phyloP scores from a whole-genome alignment of 2,113 vertebrate genomes.

The Nycticebus coucang region DNA sequence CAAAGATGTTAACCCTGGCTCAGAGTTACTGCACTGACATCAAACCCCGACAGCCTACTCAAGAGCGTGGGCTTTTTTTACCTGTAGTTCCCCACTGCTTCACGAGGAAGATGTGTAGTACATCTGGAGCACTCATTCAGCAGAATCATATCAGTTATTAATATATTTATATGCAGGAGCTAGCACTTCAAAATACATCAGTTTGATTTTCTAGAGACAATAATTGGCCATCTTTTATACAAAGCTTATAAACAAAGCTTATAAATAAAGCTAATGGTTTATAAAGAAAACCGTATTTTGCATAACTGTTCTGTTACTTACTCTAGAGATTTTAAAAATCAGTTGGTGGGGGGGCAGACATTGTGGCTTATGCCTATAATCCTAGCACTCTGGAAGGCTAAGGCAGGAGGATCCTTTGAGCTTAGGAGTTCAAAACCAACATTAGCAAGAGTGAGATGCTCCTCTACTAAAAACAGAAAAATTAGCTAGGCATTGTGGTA shows the following conservation, averaged over 20 bases:
- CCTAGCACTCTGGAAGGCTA: too few relatives aligned
- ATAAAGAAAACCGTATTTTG: slow-evolving; percentile 36
- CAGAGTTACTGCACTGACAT: background rate
- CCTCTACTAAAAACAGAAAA: too few relatives aligned
- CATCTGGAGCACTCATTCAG: background rate
- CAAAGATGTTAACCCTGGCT: background rate
- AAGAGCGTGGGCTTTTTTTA: too few relatives aligned
- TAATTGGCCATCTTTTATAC: background rate
- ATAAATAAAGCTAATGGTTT: background rate
- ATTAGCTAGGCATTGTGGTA: too few relatives aligned
- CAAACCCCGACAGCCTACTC: background rate
- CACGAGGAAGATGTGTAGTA: rapidly evolving
- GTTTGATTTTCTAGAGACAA: background rate
- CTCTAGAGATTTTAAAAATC: background rate
- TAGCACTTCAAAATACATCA: background rate
- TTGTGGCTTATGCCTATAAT: too few relatives aligned
- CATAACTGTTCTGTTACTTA: background rate
- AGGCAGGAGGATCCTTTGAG: too few relatives aligned
- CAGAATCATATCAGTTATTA: background rate
- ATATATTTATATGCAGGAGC: background rate
- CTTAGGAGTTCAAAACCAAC: too few relatives aligned
- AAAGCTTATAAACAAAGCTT: slow-evolving; percentile 15
- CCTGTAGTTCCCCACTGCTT: background rate
- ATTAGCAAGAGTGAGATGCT: too few relatives aligned
- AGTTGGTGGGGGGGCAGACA: too few relatives aligned